Evolutionary conservation across 2,888 invertebrate species (phyloP).

Genomic region (Perithous albicinctus): DNA sequence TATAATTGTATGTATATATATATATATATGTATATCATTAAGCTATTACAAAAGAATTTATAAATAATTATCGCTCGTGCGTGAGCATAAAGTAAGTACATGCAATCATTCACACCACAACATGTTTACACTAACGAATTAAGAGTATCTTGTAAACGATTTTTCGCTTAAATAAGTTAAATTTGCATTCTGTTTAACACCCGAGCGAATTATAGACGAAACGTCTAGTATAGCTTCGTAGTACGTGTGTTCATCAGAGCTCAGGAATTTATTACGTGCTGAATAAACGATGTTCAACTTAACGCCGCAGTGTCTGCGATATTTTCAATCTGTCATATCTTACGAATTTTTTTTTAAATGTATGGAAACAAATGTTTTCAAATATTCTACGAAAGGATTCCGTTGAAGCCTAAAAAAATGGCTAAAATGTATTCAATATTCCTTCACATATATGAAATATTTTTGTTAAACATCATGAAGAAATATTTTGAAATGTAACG

Average conservation of each 20-base stretch:
- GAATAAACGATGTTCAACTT: neutral
- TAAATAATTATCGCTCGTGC: conserved; percentile 40
- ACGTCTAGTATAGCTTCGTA: neutral
- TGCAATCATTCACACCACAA: conserved; percentile 29
- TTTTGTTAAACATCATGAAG: too few species aligned
- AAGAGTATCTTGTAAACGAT: neutral
- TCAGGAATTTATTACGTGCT: conserved; percentile 3
- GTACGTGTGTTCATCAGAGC: neutral
- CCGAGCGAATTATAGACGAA: neutral
- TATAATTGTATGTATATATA: too few species aligned
- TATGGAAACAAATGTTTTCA: too few species aligned
- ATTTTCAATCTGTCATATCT: too few species aligned
- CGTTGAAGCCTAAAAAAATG: too few species aligned
- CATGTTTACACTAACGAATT: neutral
- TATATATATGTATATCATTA: conserved; percentile 3
- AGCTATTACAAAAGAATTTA: conserved; percentile 28
- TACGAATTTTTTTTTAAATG: too few species aligned
- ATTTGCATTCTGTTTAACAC: conserved; percentile 9
- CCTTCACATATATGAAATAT: too few species aligned
- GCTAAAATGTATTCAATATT: too few species aligned
- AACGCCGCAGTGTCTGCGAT: too few species aligned
- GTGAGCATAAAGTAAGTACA: conserved; percentile 23
- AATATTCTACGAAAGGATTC: too few species aligned
- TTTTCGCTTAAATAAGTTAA: conserved; percentile 3
- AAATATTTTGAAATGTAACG: too few species aligned